Evolutionary conservation across 2,113 vertebrate species (phyloP).

Genomic region (Lagopus muta): DNA sequence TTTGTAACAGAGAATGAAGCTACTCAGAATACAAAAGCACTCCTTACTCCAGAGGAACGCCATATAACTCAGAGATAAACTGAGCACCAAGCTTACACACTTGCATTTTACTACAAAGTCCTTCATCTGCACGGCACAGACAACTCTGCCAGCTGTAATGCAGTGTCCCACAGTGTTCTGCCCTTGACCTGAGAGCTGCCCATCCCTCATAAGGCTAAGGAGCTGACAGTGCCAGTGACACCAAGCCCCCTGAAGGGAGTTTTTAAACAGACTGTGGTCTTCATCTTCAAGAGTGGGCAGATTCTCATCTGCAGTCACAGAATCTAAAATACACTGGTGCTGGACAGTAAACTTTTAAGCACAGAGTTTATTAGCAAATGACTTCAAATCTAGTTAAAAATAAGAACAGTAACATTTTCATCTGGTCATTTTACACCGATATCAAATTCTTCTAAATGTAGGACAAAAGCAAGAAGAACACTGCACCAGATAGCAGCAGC

Average conservation of each 20-base stretch:
- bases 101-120: background rate
- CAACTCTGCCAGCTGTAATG: conserved; percentile 17
- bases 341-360: background rate
- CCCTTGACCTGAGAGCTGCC: conserved; percentile 20
- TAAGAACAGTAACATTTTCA: background rate
- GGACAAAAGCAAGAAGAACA: background rate
- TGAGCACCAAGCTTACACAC: background rate
- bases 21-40: background rate
- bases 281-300: conserved; percentile 4
- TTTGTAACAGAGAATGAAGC: background rate
- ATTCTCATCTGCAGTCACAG: background rate
- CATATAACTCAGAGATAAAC: background rate
- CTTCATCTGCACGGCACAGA: conserved; percentile 35
- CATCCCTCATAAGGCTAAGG: background rate
- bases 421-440: background rate
- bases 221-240: conserved; percentile 29
- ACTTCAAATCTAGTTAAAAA: background rate
- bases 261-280: conserved; percentile 9
- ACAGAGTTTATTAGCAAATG: background rate
- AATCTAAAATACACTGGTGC: background rate
- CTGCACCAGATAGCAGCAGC: background rate
- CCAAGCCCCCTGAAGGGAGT: conserved; percentile 22
- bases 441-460: background rate
- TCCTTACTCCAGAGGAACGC: conserved; percentile 2
- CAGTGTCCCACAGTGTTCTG: conserved; percentile 18